A percentile compares a stretch with the other conserved stretches of the same genome.
Evolutionary conservation across 2,888 invertebrate species (phyloP).

Genomic region (Loripinus fragilis): DNA sequence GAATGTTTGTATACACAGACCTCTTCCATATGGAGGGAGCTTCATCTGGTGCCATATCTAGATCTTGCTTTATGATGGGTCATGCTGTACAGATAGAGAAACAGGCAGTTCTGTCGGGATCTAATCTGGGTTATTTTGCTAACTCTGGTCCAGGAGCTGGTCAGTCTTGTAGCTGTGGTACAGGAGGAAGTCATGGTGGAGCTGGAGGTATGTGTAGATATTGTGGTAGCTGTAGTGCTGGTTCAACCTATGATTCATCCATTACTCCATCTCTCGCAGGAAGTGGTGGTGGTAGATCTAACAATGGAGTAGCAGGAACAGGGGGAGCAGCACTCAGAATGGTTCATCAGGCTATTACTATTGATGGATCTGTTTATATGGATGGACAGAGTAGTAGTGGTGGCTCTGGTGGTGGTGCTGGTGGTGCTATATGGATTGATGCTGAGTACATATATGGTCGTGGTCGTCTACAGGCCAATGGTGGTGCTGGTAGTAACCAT

Average conservation of each 20-base stretch:
- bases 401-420: constrained; percentile 72
- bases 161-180: constrained; percentile 50
- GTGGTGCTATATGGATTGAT: constrained; percentile 74
- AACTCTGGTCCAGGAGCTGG: constrained; percentile 61
- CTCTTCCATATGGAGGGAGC: constrained; percentile 59
- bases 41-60: constrained; percentile 46
- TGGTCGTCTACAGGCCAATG: constrained; percentile 62
- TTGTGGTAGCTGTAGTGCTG: constrained; percentile 34
- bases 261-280: constrained; percentile 62
- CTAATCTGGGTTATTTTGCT: constrained; percentile 50
- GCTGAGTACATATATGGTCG: constrained; percentile 68
- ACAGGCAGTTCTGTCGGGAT: constrained; percentile 53
- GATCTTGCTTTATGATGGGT: constrained; percentile 50
- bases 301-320: constrained; percentile 47
- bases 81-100: constrained; percentile 62
- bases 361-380: constrained; percentile 65
- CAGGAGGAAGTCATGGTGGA: constrained; percentile 70
- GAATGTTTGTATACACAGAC: constrained; percentile 42
- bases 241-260: constrained; percentile 19
- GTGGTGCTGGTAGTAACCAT: constrained; percentile 55
- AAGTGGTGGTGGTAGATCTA: constrained; percentile 70
- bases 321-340: constrained; percentile 65
- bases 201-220: constrained; percentile 58
- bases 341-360: constrained; percentile 40
- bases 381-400: constrained; percentile 52